Percentiles rank a stretch among this genome's conserved stretches.
Evolutionary conservation across 1,140 invertebrate species (phyloP).

Genomic region (Drusus annulatus): DNA sequence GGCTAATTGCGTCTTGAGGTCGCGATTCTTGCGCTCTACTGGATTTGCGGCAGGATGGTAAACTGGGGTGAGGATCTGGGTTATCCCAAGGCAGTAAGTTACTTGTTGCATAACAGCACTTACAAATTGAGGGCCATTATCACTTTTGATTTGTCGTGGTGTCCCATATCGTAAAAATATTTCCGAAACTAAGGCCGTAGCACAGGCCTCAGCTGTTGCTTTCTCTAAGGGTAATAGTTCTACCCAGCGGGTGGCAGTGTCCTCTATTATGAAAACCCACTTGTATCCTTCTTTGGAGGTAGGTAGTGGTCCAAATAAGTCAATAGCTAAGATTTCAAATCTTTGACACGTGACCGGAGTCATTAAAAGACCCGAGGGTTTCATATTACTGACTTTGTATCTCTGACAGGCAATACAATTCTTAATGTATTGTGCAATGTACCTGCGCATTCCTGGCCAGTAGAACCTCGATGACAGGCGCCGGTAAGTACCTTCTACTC

Average conservation of each 20-base stretch:
- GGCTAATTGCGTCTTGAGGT: too few relatives aligned
- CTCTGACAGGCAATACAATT: neutral
- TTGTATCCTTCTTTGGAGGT: conserved; percentile 44
- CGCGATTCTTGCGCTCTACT: too few relatives aligned
- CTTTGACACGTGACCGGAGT: neutral
- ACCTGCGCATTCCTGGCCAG: conserved; percentile 45
- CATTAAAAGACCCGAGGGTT: neutral
- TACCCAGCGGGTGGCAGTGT: conserved; percentile 43
- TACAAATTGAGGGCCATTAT: too few relatives aligned
- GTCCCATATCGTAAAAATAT: conserved; percentile 41
- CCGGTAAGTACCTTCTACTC: conserved; percentile 55
- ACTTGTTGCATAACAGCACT: too few relatives aligned
- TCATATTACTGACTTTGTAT: neutral
- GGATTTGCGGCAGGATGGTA: too few relatives aligned
- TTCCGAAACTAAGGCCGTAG: neutral
- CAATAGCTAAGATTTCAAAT: neutral
- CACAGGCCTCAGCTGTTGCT: neutral
- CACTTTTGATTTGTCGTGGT: neutral
- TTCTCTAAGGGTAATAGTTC: neutral
- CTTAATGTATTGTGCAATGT: neutral
- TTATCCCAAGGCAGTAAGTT: too few relatives aligned
- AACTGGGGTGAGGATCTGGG: too few relatives aligned
- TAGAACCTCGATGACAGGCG: conserved; percentile 58
- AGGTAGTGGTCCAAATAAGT: conserved; percentile 5
- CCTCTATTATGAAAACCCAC: conserved; percentile 58